phyloP scores from a whole-genome alignment of 2,888 invertebrate species.

The Nemotelus nigrinus region DNA sequence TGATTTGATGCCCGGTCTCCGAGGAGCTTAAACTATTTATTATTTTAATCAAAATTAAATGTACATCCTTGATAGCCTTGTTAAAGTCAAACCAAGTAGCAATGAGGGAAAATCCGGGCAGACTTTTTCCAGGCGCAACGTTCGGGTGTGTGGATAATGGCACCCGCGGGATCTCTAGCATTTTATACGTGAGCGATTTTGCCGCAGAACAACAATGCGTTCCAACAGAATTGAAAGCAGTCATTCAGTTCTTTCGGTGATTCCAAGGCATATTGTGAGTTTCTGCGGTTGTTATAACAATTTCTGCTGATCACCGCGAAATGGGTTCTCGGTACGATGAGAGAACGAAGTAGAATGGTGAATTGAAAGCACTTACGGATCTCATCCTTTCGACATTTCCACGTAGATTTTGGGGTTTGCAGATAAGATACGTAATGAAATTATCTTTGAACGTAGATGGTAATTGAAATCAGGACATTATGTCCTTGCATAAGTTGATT shows the following conservation, averaged over 20 bases:
- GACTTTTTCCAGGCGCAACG: too few species aligned
- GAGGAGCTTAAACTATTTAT: too few species aligned
- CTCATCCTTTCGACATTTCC: constrained; percentile 18
- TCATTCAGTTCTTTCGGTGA: neutral
- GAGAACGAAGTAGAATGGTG: constrained; percentile 5
- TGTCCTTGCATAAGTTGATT: too few species aligned
- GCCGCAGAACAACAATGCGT: neutral
- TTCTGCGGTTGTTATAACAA: constrained; percentile 45
- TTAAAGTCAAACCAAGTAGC: too few species aligned
- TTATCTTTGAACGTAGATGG: constrained; percentile 16
- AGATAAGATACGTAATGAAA: constrained; percentile 11
- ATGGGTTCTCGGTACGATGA: constrained; percentile 43
- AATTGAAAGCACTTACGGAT: constrained; percentile 24
- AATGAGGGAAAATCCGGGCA: too few species aligned
- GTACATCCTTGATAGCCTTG: too few species aligned
- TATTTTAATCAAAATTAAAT: too few species aligned
- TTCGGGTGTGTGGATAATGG: constrained; percentile 28
- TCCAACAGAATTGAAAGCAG: neutral
- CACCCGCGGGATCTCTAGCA: constrained; percentile 41
- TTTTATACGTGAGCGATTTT: constrained; percentile 43
- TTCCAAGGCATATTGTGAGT: neutral
- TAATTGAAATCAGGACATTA: constrained; percentile 23
- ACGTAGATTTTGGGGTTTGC: neutral
- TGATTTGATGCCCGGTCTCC: too few species aligned
- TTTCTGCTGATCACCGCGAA: constrained; percentile 49